phyloP scores from a whole-genome alignment of 2,888 invertebrate species.

The Pseudococcus longispinus region DNA sequence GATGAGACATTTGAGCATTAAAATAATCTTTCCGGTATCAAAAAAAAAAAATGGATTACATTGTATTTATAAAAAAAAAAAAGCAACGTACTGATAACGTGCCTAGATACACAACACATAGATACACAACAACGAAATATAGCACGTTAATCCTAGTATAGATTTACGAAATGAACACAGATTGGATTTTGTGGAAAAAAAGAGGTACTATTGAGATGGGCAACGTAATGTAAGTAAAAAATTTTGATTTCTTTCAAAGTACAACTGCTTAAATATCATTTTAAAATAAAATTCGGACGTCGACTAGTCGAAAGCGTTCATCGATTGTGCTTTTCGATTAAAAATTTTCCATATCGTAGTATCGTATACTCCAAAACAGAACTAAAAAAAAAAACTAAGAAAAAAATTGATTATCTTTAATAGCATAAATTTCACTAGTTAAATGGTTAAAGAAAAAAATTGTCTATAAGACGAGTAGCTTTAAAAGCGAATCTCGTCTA shows the following conservation, averaged over 20 bases:
- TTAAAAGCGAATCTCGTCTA: constrained; percentile 7
- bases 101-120: neutral
- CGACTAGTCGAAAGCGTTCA: constrained; percentile 21
- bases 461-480: constrained; percentile 24
- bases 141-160: neutral
- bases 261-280: neutral
- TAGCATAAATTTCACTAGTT: neutral
- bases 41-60: neutral
- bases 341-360: neutral
- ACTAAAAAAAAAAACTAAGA: neutral
- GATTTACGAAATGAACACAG: neutral
- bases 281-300: neutral
- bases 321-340: neutral
- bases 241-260: neutral
- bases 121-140: neutral
- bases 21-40: neutral
- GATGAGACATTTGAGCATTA: constrained; percentile 12
- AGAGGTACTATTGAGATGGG: neutral
- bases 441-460: constrained; percentile 2
- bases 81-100: neutral
- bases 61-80: neutral
- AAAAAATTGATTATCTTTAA: constrained; percentile 9
- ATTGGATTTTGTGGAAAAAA: neutral
- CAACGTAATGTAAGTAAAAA: neutral
- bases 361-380: constrained; percentile 16